Percentiles rank a stretch among this genome's conserved stretches.
These are phyloP conservation scores for Colistium nudipinnis DNA, from an alignment of 2,113 vertebrate genomes.

Conservation along the genomic window DNA sequence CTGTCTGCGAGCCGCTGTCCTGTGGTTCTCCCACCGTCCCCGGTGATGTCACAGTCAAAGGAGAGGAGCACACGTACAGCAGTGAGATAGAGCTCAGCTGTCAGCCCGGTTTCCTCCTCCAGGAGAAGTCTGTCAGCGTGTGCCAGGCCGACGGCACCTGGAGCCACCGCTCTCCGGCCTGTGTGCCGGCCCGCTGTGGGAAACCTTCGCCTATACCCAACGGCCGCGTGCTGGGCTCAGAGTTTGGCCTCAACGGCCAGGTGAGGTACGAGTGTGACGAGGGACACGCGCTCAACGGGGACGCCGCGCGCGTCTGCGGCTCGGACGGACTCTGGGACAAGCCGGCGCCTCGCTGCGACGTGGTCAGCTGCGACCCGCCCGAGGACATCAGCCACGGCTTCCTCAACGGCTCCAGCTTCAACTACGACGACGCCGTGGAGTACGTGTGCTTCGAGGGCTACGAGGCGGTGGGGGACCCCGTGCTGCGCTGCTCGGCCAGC, in stretches of 20 bases:
- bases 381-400: slow-evolving; percentile 91
- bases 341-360: slow-evolving; percentile 84
- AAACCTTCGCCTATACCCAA: slow-evolving; percentile 76
- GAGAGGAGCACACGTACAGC: slow-evolving; percentile 84
- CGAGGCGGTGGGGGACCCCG: slow-evolving; percentile 83
- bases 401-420: slow-evolving; percentile 89
- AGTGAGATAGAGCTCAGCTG: slow-evolving; percentile 84
- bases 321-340: slow-evolving; percentile 88
- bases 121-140: slow-evolving; percentile 81
- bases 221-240: slow-evolving; percentile 81
- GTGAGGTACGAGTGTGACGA: slow-evolving; percentile 86
- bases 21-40: slow-evolving; percentile 84
- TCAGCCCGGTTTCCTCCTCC: slow-evolving; percentile 84
- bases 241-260: slow-evolving; percentile 83
- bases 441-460: slow-evolving; percentile 93
- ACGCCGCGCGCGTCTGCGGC: slow-evolving; percentile 80
- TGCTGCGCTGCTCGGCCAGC: slow-evolving; percentile 86
- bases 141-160: slow-evolving; percentile 91
- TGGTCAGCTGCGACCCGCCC: slow-evolving; percentile 87
- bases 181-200: slow-evolving; percentile 83
- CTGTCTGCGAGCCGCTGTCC: slow-evolving; percentile 85
- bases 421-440: slow-evolving; percentile 84
- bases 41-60: slow-evolving; percentile 80
- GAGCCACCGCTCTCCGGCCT: slow-evolving; percentile 84
- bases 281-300: slow-evolving; percentile 86